These are phyloP conservation scores for Anagrus nilaparvatae DNA, from an alignment of 1,140 invertebrate genomes.

Conservation along the genomic window DNA sequence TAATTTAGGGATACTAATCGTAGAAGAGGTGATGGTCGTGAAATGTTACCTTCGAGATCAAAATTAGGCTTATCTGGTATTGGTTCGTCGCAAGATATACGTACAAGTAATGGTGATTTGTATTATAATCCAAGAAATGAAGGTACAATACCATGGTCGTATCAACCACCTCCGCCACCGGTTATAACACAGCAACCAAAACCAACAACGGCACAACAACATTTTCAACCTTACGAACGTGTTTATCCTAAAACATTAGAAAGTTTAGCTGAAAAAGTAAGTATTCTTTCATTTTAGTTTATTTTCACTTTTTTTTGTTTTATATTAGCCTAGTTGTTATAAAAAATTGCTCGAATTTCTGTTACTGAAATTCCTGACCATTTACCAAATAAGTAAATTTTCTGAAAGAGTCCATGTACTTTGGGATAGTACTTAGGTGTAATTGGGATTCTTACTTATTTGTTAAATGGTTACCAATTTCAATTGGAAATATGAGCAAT, in stretches of 20 bases:
- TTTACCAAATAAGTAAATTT: too few species aligned
- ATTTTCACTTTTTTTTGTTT: background rate
- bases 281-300: slow-evolving; percentile 8
- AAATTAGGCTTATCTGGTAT: slow-evolving; percentile 53
- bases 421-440: too few species aligned
- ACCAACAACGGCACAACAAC: slow-evolving; percentile 56
- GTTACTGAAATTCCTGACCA: too few species aligned
- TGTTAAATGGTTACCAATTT: too few species aligned
- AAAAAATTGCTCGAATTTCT: too few species aligned
- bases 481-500: too few species aligned
- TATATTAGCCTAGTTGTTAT: background rate
- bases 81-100: slow-evolving; percentile 44
- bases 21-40: slow-evolving; percentile 56
- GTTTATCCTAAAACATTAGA: slow-evolving; percentile 84
- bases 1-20: slow-evolving; percentile 36
- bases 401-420: too few species aligned
- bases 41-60: slow-evolving; percentile 62
- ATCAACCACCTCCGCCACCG: slow-evolving; percentile 64
- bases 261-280: slow-evolving; percentile 76
- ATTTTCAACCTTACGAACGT: slow-evolving; percentile 68
- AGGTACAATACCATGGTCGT: slow-evolving; percentile 37
- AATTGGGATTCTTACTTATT: too few species aligned
- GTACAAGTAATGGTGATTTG: slow-evolving; percentile 59
- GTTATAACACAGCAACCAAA: slow-evolving; percentile 86
- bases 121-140: slow-evolving; percentile 69